Percentiles rank a stretch among this genome's conserved stretches.
Evolutionary conservation across 2,888 invertebrate species (phyloP).

Genomic region (Euplagia quadripunctaria): DNA sequence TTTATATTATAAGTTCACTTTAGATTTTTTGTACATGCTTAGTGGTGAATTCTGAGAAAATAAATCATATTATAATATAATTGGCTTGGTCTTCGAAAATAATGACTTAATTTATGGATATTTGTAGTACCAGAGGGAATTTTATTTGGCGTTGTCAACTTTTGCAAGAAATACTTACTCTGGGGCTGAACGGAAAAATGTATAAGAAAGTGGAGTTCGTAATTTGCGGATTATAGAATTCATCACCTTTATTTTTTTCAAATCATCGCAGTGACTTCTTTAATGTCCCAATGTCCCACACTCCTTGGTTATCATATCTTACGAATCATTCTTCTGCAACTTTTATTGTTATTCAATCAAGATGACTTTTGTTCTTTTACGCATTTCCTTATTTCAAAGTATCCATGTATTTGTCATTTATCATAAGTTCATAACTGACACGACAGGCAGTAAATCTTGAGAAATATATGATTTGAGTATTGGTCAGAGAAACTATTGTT

Average conservation of each 20-base stretch:
- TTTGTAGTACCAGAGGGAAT: not conserved
- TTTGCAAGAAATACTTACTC: not conserved
- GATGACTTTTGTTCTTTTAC: not conserved
- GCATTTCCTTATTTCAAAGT: not conserved
- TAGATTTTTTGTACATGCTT: not conserved
- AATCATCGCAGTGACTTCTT: too few relatives aligned
- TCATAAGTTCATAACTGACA: too few relatives aligned
- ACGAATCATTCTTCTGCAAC: not conserved
- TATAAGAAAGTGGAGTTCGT: not conserved
- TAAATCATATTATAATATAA: not conserved
- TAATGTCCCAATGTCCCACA: too few relatives aligned
- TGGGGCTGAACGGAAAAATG: not conserved
- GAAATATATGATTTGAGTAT: not conserved
- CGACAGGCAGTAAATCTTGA: not conserved
- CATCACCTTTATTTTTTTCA: too few relatives aligned
- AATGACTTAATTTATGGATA: not conserved
- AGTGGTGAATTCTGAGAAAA: not conserved
- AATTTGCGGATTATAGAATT: too few relatives aligned
- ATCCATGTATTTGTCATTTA: too few relatives aligned
- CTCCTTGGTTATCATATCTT: too few relatives aligned
- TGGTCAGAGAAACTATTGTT: not conserved
- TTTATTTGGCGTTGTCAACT: not conserved
- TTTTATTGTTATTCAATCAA: not conserved
- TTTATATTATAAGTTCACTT: not conserved
- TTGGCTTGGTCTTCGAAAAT: not conserved